Evolutionary conservation across 2,113 vertebrate species (phyloP).

Genomic region (Cottus gobio): DNA sequence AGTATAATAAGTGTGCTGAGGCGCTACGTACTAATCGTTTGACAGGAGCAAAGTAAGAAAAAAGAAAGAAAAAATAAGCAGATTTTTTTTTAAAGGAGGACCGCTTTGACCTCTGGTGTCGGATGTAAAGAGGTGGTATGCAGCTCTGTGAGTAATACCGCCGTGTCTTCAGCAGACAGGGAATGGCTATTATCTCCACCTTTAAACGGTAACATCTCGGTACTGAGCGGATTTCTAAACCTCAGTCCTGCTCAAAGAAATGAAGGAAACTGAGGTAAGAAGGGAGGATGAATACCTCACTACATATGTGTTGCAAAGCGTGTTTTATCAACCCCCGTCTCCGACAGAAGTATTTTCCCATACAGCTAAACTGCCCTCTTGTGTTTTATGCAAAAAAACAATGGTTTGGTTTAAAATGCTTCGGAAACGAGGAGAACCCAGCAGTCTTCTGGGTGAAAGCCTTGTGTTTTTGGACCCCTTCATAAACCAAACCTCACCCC

Average conservation of each 20-base stretch:
- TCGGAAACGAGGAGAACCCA: not conserved
- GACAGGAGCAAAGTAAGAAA: constrained; percentile 55
- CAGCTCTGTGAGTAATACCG: constrained; percentile 51
- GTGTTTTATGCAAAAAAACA: not conserved
- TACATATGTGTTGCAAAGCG: not conserved
- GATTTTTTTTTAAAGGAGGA: constrained; percentile 43
- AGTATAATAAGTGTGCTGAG: constrained; percentile 72
- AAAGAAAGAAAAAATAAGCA: too few species aligned
- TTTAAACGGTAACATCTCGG: constrained; percentile 49
- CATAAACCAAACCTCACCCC: not conserved
- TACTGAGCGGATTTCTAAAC: constrained; percentile 20
- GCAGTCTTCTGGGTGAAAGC: not conserved
- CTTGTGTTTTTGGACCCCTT: not conserved
- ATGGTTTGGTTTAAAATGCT: not conserved
- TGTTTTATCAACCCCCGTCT: not conserved
- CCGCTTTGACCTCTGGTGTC: constrained; percentile 61
- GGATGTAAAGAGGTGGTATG: constrained; percentile 28
- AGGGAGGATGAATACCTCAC: not conserved
- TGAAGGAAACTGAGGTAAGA: not conserved
- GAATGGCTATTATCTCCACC: constrained; percentile 38
- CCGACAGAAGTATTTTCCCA: too few species aligned
- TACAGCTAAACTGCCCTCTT: too few species aligned
- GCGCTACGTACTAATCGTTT: constrained; percentile 72
- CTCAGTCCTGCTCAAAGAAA: constrained; percentile 21
- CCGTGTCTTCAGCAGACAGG: constrained; percentile 35